These are phyloP conservation scores for Rhinolophus sinicus DNA, from an alignment of 2,113 vertebrate species.

Conservation along the genomic window DNA sequence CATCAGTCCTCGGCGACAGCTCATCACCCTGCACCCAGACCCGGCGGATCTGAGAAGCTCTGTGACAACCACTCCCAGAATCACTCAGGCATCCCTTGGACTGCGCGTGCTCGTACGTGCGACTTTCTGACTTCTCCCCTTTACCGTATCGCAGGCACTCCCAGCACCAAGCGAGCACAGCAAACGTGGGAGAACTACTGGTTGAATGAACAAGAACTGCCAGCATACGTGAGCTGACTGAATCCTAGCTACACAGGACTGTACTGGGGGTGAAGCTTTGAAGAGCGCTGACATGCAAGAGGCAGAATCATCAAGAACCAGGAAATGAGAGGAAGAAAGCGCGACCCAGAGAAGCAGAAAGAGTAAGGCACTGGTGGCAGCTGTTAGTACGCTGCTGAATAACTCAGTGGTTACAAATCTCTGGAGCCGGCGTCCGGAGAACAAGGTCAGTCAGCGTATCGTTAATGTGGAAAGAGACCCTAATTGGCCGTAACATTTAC, in stretches of 20 bases:
- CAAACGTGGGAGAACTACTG: background rate
- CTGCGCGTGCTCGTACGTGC: background rate
- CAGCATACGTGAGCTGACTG: background rate
- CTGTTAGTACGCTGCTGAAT: background rate
- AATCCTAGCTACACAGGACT: background rate
- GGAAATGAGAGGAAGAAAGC: background rate
- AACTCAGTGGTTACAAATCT: background rate
- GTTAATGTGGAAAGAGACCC: background rate
- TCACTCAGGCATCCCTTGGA: background rate
- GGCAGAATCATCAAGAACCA: background rate
- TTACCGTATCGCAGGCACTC: no score
- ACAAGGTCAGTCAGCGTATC: background rate
- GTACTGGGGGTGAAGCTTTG: background rate
- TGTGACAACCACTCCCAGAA: no score
- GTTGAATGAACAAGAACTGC: background rate
- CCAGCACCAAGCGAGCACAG: background rate
- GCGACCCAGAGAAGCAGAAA: background rate
- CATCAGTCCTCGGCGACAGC: background rate
- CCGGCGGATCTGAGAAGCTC: background rate
- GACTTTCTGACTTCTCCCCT: background rate
- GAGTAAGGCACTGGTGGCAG: background rate
- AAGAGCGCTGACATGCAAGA: background rate
- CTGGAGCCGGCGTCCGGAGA: background rate
- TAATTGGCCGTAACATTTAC: background rate
- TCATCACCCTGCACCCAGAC: background rate